phyloP scores from a whole-genome alignment of 2,888 invertebrate genomes.

The Microplitis deprimator region DNA sequence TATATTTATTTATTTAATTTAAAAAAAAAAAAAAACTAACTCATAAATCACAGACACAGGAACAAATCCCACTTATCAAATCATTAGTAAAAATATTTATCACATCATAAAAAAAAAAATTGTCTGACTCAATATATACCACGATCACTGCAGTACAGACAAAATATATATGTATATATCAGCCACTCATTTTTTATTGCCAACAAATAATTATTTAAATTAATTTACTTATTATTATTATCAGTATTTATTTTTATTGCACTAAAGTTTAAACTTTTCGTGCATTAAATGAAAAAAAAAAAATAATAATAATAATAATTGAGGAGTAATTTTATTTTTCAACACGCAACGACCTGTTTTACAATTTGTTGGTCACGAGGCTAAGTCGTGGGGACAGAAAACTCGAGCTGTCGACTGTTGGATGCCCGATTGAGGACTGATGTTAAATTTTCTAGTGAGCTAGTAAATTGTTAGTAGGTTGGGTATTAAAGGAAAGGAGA shows the following conservation, averaged over 20 bases:
- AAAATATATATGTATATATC: conserved; percentile 9
- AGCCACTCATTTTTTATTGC: no score
- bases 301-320: conserved; percentile 22
- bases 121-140: background rate
- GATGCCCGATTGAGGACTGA: conserved; percentile 52
- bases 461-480: conserved; percentile 6
- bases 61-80: no score
- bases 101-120: background rate
- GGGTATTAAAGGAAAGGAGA: conserved; percentile 13
- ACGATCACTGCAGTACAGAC: conserved; percentile 4
- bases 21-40: background rate
- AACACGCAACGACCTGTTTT: conserved; percentile 30
- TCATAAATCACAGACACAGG: background rate
- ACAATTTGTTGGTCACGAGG: conserved; percentile 28
- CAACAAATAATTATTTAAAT: no score
- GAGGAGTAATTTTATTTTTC: conserved; percentile 12
- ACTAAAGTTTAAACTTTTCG: background rate
- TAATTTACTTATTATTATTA: no score
- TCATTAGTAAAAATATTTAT: background rate
- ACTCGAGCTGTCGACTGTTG: conserved; percentile 44
- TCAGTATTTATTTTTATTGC: background rate
- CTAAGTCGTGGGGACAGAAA: conserved; percentile 1
- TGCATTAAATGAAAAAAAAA: background rate
- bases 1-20: background rate
- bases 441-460: conserved; percentile 36